Evolutionary conservation across 2,797 vertebrate genomes (phyloP), one percentile per base, ranked within the genome.

Genomic region (Nannoperca obscura): DNA sequence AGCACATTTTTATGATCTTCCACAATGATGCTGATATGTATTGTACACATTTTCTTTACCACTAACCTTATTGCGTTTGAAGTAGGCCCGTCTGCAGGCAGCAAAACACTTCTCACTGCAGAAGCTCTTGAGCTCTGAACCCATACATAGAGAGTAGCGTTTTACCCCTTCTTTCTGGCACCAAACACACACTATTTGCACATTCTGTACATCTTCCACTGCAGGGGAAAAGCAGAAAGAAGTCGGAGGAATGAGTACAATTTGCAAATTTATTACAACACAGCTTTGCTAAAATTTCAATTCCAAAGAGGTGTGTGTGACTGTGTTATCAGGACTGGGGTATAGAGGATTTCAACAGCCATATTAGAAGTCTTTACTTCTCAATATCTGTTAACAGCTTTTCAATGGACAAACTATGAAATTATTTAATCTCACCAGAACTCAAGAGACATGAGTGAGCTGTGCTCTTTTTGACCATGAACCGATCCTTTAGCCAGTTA

Each of bases 51-150:
- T 44, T 75, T 53, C 5, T 70, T 24, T 9, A 22, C 32, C 14
- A 88, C 96, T 94, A 88, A 99, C 98, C 97, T 99, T 99, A 87
- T 99, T 99, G 93, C 97, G 97, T 93, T 99, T 99, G 96, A 99
- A 99, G 95, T 97, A 99, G 65, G 98, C 98, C 89, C 98, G 95
- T 89, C 98, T 96, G 93, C 98, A 99, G 91, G 97, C 97, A 0
- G 98, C 97, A 89, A 99, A 99, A 91, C 98, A 99, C 93, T 99
- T 99, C 93, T 99, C 98, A 22, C 98, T 99, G 96, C 98, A 99
- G 96, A 99, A 99, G 93, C 97, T 97, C 96, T 99, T 99, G 88
- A 98, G 96, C 94, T 99, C 98, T 7, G 97, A 97, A 81, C 98
- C 98, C 98, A 99, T 99, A 92, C 97, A 97, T 72, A 99, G 96